phyloP scores from a whole-genome alignment of 2,113 vertebrate species.

The Amia ocellicauda region DNA sequence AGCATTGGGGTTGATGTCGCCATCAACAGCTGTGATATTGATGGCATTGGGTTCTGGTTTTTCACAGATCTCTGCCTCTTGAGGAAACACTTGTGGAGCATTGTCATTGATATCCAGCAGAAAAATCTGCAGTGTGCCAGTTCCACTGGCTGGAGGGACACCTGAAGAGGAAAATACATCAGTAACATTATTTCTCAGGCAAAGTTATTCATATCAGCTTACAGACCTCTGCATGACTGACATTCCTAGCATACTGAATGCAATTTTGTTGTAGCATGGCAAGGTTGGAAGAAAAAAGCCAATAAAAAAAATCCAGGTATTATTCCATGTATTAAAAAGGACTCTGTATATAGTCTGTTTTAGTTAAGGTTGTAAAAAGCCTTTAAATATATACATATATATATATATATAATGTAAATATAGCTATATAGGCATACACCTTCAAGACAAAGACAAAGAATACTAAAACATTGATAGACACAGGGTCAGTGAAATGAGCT shows the following conservation, averaged over 20 bases:
- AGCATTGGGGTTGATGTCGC: slow-evolving; percentile 90
- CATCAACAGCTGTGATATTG: slow-evolving; percentile 93
- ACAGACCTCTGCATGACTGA: no score
- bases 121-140: slow-evolving; percentile 88
- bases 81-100: slow-evolving; percentile 86
- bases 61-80: slow-evolving; percentile 87
- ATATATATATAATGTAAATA: slow-evolving; percentile 13
- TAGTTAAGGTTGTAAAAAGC: no score
- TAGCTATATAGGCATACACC: slow-evolving; percentile 9
- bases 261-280: no score
- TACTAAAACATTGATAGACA: neutral
- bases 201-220: no score
- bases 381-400: slow-evolving; percentile 8
- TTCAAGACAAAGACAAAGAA: neutral
- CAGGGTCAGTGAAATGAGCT: no score
- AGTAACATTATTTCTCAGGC: no score
- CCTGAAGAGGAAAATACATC: slow-evolving; percentile 59
- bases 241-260: no score
- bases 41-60: slow-evolving; percentile 88
- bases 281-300: no score
- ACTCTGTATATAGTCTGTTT: no score
- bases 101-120: slow-evolving; percentile 96
- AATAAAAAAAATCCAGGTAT: no score
- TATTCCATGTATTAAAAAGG: no score
- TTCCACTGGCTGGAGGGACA: slow-evolving; percentile 83